Base-by-base conservation (phyloP, 2,113 vertebrate genomes). In the Megaptera novaeangliae region DNA sequence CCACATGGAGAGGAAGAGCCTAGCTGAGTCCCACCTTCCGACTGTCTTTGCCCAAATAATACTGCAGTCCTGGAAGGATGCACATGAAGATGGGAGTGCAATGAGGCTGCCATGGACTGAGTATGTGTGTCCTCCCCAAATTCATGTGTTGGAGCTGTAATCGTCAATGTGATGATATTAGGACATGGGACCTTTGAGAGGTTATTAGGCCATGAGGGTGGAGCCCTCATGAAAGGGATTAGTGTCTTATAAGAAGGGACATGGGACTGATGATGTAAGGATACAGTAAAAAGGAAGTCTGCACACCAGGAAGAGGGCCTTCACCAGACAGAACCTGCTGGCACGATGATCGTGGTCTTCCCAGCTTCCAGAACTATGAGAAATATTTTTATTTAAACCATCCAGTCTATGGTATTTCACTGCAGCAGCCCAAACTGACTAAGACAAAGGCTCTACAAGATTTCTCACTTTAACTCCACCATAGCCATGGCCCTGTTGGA, bases 291-390 rank as follows among this genome's bases (percentile, higher is more conserved):
- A 52, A 41, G 57, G 36, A 6, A n/a, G 9, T 88, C 74, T 75
- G 61, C 36, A 49, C 52, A 31, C 29, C 13, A 63, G 83, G 10
- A 59, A 20, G 29, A n/a, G 11, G 29, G 17, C 18, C 4, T 3
- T 83, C 10, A 15, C 4, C 49, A 34, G 31, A 0, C 29, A 0
- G 21, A 7, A 34, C 21, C 61, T 6, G 7, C 36, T 8, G 36
- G 9, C 9, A 0, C 3, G 20, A 20, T 29, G 1, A 14, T 34
- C 0, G 2, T 15, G 84, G 31, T 6, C 1, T 23, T 39, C 13
- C 34, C 46, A 21, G 77, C 25, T 29, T 41, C 39, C 21, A 21
- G 29, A 49, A 27, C 5, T 2, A 1, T 61, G 29, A 89, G 27
- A 31, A 25, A 57, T 1, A 29, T 20, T 5, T n/a, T 34, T 83